phyloP scores from a whole-genome alignment of 2,797 vertebrate species.

The Chelidonichthys spinosus region DNA sequence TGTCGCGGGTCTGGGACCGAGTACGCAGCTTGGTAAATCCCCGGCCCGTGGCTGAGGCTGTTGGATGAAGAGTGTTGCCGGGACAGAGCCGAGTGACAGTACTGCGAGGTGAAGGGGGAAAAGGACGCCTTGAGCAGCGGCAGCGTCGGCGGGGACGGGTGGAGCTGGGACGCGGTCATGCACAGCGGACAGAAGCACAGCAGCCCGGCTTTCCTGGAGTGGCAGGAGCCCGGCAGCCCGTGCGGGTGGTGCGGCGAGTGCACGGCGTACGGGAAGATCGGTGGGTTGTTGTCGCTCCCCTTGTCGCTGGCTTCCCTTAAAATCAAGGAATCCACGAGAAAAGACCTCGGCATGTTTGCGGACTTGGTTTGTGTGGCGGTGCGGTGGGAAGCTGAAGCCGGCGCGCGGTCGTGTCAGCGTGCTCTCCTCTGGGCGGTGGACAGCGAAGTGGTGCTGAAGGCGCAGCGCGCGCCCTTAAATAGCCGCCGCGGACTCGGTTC shows the following conservation, averaged over 20 bases:
- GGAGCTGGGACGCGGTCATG: constrained; percentile 94
- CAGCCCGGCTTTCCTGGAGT: constrained; percentile 94
- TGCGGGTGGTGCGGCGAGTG: constrained; percentile 94
- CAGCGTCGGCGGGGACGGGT: constrained; percentile 90
- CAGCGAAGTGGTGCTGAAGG: constrained; percentile 97
- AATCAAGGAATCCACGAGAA: constrained; percentile 98
- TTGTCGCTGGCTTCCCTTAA: constrained; percentile 92
- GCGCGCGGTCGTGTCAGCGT: constrained; percentile 51
- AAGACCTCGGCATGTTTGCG: constrained; percentile 93
- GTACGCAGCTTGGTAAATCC: constrained; percentile 94
- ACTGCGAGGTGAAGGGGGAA: constrained; percentile 92
- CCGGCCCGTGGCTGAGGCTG: constrained; percentile 88
- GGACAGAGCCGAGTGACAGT: constrained; percentile 92
- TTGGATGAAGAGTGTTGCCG: constrained; percentile 90
- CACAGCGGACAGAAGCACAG: constrained; percentile 98
- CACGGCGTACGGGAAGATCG: constrained; percentile 94
- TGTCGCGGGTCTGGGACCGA: constrained; percentile 93
- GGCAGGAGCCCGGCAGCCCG: constrained; percentile 91
- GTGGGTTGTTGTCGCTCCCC: constrained; percentile 86
- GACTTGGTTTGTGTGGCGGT: constrained; percentile 48
- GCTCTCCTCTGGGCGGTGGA: constrained; percentile 85
- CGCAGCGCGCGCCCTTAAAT: constrained; percentile 89
- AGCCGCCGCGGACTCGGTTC: constrained; percentile 81
- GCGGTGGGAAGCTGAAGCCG: constrained; percentile 50
- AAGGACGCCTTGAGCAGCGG: constrained; percentile 96